These are phyloP conservation scores for Pollicipes pollicipes DNA, from an alignment of 1,140 invertebrate genomes.

Conservation along the genomic window DNA sequence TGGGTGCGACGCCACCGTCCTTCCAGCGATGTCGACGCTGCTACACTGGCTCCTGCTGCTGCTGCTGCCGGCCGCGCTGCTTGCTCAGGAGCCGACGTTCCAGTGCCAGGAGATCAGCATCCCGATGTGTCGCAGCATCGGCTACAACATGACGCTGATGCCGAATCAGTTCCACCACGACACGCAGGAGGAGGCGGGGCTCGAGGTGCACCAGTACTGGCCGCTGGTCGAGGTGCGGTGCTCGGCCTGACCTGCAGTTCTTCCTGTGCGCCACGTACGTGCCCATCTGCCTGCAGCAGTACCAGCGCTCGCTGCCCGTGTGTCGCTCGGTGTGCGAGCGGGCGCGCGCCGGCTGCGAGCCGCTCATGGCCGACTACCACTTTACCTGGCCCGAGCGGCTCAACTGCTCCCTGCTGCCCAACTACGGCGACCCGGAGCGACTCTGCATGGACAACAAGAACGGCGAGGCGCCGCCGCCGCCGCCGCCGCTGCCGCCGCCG, in stretches of 20 bases:
- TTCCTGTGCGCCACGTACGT: constrained; percentile 33
- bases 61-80: too few relatives aligned
- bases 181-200: constrained; percentile 59
- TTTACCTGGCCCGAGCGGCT: constrained; percentile 92
- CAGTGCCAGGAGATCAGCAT: constrained; percentile 90
- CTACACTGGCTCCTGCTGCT: too few relatives aligned
- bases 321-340: constrained; percentile 59
- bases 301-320: constrained; percentile 17
- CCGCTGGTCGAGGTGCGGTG: constrained; percentile 30
- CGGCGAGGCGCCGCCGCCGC: constrained; percentile 15
- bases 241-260: constrained; percentile 29
- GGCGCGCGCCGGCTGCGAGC: constrained; percentile 76
- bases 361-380: constrained; percentile 88
- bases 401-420: constrained; percentile 77
- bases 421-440: constrained; percentile 52
- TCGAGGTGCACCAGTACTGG: constrained; percentile 39
- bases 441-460: constrained; percentile 78
- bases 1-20: too few relatives aligned
- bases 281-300: constrained; percentile 28
- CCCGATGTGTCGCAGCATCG: constrained; percentile 86
- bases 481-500: constrained; percentile 18
- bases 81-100: neutral
- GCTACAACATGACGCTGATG: constrained; percentile 92
- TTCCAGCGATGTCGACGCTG: too few relatives aligned
- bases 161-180: constrained; percentile 67